Conservation (phyloP, 2,888 invertebrate genomes). For the Leptopilina syphax region DNA sequence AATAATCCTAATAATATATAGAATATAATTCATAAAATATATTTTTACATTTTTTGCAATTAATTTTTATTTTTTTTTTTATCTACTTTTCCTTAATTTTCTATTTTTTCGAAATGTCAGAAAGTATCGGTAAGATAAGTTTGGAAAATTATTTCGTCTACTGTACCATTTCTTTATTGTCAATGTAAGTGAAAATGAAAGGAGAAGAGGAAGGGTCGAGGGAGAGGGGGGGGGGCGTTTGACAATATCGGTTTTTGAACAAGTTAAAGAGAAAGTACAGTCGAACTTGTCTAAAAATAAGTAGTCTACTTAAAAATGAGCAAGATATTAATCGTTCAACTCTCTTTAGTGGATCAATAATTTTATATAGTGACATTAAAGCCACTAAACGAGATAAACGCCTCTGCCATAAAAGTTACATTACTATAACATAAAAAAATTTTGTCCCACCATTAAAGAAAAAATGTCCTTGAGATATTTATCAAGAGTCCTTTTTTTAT, state of each 20-base stretch:
- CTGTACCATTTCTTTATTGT: conserved; percentile 30
- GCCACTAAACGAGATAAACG: neutral
- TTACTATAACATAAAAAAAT: neutral
- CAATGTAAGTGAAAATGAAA: no score
- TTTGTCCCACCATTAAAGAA: neutral
- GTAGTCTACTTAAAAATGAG: conserved; percentile 18
- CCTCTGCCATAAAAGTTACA: neutral
- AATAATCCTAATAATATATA: no score
- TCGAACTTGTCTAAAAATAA: conserved; percentile 8
- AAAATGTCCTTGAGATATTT: no score
- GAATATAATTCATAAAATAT: no score
- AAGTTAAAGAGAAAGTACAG: neutral
- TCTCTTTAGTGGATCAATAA: neutral
- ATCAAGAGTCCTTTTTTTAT: no score
- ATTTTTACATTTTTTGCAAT: no score
- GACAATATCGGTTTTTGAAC: conserved; percentile 46
- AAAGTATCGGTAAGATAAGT: conserved; percentile 1
- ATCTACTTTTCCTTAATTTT: no score
- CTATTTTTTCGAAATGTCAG: neutral
- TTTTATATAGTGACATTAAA: neutral
- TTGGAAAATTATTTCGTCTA: neutral
- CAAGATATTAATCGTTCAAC: conserved; percentile 11
- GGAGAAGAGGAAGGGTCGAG: neutral
- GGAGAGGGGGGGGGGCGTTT: no score
- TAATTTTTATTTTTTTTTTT: no score